Conservation (phyloP, 2,888 invertebrate genomes). For the Carterocephalus palaemon region DNA sequence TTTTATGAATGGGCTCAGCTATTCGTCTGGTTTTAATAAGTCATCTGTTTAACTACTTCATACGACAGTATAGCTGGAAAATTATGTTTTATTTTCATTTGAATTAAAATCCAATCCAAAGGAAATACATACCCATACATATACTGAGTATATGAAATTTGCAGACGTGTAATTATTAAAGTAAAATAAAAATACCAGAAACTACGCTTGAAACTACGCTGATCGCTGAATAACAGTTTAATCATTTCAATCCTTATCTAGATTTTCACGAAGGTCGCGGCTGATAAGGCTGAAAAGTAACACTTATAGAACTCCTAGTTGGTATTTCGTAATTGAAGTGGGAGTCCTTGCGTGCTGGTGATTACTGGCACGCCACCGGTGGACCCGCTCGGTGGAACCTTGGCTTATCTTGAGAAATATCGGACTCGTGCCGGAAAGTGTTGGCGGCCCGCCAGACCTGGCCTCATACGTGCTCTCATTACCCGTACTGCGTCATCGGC, state of each 20-base stretch:
- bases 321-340: constrained; percentile 10
- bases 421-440: constrained; percentile 56
- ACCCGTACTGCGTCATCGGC: constrained; percentile 28
- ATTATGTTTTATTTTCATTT: neutral
- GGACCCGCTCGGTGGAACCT: constrained; percentile 39
- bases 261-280: constrained; percentile 36
- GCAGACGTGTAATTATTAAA: too few species aligned
- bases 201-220: constrained; percentile 5
- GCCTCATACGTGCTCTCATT: constrained; percentile 35
- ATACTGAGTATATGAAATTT: too few species aligned
- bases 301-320: neutral
- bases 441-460: constrained; percentile 58
- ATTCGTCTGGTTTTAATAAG: too few species aligned
- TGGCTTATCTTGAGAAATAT: constrained; percentile 64
- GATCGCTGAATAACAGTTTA: constrained; percentile 27
- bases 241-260: constrained; percentile 35
- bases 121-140: too few species aligned
- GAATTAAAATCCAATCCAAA: too few species aligned
- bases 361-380: constrained; percentile 48
- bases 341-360: constrained; percentile 49
- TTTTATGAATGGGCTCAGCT: neutral
- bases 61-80: too few species aligned
- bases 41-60: neutral
- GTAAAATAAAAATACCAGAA: neutral
- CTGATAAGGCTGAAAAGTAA: constrained; percentile 24